Evolutionary conservation across 2,888 invertebrate species (phyloP), one percentile per base, ranked within the genome.

Genomic region (Acleris holmiana): DNA sequence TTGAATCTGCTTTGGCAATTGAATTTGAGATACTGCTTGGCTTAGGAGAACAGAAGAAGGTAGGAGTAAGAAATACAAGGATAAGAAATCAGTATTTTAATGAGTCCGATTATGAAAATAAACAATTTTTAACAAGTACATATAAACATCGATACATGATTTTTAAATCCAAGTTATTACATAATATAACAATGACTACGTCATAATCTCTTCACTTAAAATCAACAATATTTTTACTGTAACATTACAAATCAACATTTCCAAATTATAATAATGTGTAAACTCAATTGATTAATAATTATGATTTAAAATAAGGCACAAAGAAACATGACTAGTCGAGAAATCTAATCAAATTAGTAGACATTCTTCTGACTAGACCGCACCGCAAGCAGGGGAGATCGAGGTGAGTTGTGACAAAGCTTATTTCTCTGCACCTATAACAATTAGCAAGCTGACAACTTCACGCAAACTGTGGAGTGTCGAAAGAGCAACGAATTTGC

Each of bases 81-180:
- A 58, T 66, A 68, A 66, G 13, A 17, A 19, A 68, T 61, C n/a
- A 63, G 62, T 68, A 44, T 17, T 51, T 51, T 35, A 57, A 48
- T 48, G 15, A 57, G 8, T 35, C 57, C 48, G 40, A 15, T n/a
- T 19, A 40, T 18, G 59, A 13, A 77, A 73, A 76, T 74, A 74
- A 74, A 71, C 73, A 69, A 72, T 71, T 73, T 80, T 73, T 80
- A 80, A 65, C 65, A 65, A 59, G 44, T 64, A n/a, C n/a, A n/a
- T n/a, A 60, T 64, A 57, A 53, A 67, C 71, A 68, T 64, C 53
- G 54, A 60, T 65, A 79, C 70, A 76, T 67, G 70, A 75, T 74
- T 75, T 77, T 83, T 35, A 35, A 8, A 35, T 35, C 76, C 77
- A 79, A 70, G 58, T 17, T 19, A 10, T 63, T 66, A 74, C 23